Base-by-base conservation (phyloP, 2,888 invertebrate genomes). In the Drosophila quinaria region DNA sequence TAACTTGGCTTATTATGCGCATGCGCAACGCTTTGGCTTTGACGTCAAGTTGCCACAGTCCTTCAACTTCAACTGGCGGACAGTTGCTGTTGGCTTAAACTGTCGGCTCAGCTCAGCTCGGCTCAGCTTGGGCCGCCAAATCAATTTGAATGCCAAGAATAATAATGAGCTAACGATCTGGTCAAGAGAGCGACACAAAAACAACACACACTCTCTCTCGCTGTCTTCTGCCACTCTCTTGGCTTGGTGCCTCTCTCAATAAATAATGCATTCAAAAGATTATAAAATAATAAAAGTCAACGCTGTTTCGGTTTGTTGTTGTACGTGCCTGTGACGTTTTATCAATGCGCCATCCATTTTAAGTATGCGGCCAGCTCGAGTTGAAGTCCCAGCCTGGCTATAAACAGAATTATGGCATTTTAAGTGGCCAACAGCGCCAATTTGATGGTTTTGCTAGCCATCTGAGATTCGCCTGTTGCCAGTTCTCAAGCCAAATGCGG, bases 251-350 rank as follows among this genome's bases (percentile, higher is more conserved):
- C 15, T 54, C 22, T 59, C 39, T 71, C 25, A 49, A 70, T 74
- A 80, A 78, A 78, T 70, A 73, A 79, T 79, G 70, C 72, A 79
- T 46, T 65, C 51, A 64, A 74, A 73, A 78, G 72, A 74, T 80
- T 80, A 82, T 81, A 76, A 81, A 79, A 81, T 72, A 87, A 90
- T 84, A 90, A 89, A 87, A 84, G 82, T 84, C 89, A 82, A 62
- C 68, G 80, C 60, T 69, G 56, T 64, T 56, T 44, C 33, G 52
- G 51, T 33, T 42, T 84, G 71, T 75, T 81, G 66, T 81, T 78
- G 74, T 76, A 85, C 90, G 88, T 88, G 90, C 82, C 74, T 55
- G 90, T 87, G 89, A 87, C 81, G 80, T 85, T 87, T 84, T 70
- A 76, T 78, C 75, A 74, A 81, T 85, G 79, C 67, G 74, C 29